These are phyloP conservation scores for Tringa solitaria DNA, from an alignment of 2,113 vertebrate species.

Conservation along the genomic window DNA sequence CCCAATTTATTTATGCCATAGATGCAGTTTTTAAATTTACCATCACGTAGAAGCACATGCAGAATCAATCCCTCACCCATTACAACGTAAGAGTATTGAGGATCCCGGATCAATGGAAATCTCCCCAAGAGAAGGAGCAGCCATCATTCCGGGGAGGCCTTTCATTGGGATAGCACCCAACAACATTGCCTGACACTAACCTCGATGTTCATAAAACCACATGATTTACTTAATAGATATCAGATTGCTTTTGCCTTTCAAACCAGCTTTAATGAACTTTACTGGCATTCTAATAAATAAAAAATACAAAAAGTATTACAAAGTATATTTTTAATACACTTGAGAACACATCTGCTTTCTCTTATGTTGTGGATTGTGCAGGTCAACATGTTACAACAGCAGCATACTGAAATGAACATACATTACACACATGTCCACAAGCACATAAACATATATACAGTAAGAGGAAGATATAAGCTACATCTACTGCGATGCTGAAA, in stretches of 20 bases:
- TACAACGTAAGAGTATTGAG: accelerated
- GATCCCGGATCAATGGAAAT: background rate
- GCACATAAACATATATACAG: background rate
- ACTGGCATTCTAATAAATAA: background rate
- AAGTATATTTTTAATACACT: background rate
- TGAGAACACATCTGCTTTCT: background rate
- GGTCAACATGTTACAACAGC: background rate
- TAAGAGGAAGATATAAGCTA: background rate
- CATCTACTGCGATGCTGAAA: background rate
- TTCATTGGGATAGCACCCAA: background rate
- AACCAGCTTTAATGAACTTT: background rate
- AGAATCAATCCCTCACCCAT: background rate
- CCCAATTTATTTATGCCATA: background rate
- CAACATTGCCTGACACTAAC: background rate
- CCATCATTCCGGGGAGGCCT: background rate
- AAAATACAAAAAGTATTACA: background rate
- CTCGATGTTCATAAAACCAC: background rate
- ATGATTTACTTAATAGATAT: background rate
- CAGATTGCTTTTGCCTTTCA: background rate
- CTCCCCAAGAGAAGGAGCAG: background rate
- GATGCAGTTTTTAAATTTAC: background rate
- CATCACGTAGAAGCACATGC: accelerated
- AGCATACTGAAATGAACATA: background rate
- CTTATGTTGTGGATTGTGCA: background rate
- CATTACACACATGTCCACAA: background rate